Percentiles rank a stretch among this genome's conserved stretches.
phyloP scores from a whole-genome alignment of 2,888 invertebrate species.

The Aplocera efformata region DNA sequence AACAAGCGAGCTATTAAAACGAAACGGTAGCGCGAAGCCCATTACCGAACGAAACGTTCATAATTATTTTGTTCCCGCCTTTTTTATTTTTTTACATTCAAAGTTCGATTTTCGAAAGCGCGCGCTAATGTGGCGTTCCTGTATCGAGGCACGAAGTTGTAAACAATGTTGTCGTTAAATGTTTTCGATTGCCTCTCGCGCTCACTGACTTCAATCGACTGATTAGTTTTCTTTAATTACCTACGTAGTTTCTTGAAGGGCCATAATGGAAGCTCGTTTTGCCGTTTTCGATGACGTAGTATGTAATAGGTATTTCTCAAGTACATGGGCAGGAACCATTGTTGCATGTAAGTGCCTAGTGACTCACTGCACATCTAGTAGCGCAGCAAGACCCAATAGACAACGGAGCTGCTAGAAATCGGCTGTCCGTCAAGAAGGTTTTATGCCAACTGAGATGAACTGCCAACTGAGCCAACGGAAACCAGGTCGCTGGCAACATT shows the following conservation, averaged over 20 bases:
- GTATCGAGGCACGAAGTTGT: constrained; percentile 68
- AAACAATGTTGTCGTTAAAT: constrained; percentile 78
- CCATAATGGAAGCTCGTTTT: not conserved
- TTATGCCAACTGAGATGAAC: too few relatives aligned
- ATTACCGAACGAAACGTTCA: constrained; percentile 79
- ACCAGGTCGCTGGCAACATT: too few relatives aligned
- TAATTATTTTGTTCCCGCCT: constrained; percentile 79
- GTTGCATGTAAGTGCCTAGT: too few relatives aligned
- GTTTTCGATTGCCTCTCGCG: constrained; percentile 64
- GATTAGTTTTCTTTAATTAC: constrained; percentile 50
- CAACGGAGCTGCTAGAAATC: too few relatives aligned
- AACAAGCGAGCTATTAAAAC: constrained; percentile 78
- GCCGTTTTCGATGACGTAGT: too few relatives aligned
- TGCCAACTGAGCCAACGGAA: too few relatives aligned
- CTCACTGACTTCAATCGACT: constrained; percentile 56
- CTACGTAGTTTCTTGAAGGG: constrained; percentile 31
- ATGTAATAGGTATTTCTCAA: too few relatives aligned
- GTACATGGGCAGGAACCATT: too few relatives aligned
- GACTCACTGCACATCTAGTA: too few relatives aligned
- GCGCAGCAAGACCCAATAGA: too few relatives aligned
- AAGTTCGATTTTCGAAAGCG: constrained; percentile 70
- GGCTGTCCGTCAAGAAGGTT: too few relatives aligned
- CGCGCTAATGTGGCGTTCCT: constrained; percentile 71
- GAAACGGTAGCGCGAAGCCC: constrained; percentile 78
- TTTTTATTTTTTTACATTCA: constrained; percentile 63